A percentile compares a stretch with the other conserved stretches of the same genome.
Conservation (phyloP, 2,113 vertebrate genomes). For the Prietella phreatophila region DNA sequence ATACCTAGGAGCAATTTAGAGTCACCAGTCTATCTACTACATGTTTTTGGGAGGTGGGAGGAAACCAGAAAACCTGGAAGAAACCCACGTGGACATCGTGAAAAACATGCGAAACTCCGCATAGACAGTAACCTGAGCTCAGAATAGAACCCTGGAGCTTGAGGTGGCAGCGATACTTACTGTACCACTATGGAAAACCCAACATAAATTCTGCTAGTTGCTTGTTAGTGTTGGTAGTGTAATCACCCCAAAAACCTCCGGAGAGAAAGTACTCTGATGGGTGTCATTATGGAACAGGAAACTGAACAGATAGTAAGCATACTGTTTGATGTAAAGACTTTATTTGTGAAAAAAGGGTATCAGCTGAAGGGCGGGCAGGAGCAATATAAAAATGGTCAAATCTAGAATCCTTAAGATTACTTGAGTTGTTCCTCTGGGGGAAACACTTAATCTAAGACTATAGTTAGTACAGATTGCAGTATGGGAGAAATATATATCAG, state of each 20-base stretch:
- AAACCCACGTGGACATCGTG: neutral
- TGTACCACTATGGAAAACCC: neutral
- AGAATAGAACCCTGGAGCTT: neutral
- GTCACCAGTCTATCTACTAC: neutral
- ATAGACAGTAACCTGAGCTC: neutral
- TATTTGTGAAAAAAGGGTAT: neutral
- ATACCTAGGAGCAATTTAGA: neutral
- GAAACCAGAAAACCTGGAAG: neutral
- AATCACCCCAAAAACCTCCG: neutral
- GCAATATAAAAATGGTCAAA: neutral
- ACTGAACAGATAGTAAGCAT: neutral
- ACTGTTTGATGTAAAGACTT: neutral
- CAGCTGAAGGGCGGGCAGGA: neutral
- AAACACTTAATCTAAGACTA: neutral
- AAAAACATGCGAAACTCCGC: neutral
- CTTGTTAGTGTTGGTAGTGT: neutral
- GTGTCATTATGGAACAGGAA: neutral
- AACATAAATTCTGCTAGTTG: neutral
- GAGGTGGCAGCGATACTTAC: too few species aligned
- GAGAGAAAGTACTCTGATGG: neutral
- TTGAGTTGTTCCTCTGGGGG: neutral
- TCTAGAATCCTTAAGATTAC: neutral
- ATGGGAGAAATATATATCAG: slow-evolving; percentile 32
- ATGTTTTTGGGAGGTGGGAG: neutral
- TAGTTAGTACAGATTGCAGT: neutral